Conservation (phyloP, 2,888 invertebrate genomes). For the Diadegma fenestrale region DNA sequence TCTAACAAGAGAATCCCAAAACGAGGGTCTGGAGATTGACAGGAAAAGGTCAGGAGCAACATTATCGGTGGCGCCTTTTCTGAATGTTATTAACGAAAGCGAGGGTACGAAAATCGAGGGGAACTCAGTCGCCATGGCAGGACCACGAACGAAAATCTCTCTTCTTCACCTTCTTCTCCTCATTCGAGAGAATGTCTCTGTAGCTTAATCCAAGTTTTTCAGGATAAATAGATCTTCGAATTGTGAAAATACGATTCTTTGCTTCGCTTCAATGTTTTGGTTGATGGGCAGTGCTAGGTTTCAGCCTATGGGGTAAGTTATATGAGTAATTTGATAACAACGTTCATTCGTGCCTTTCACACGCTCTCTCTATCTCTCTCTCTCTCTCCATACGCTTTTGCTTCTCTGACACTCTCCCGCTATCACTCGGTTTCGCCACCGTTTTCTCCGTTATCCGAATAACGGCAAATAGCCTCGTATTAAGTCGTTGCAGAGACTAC, state of each 20-base stretch:
- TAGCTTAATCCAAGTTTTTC: neutral
- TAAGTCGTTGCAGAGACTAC: constrained; percentile 66
- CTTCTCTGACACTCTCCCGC: neutral
- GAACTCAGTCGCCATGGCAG: constrained; percentile 26
- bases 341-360: too few species aligned
- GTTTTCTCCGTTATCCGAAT: constrained; percentile 38
- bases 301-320: constrained; percentile 23
- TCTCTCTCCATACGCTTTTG: neutral
- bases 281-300: neutral
- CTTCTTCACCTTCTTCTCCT: neutral
- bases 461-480: constrained; percentile 67
- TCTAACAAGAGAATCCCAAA: neutral
- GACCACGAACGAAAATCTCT: constrained; percentile 5
- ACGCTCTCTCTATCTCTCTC: too few species aligned
- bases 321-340: neutral
- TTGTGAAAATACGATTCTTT: neutral
- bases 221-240: neutral
- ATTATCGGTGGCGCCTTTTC: constrained; percentile 24
- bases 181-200: neutral
- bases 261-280: neutral
- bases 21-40: neutral
- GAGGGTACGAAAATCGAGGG: neutral
- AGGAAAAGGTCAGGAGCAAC: neutral
- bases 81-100: constrained; percentile 32
- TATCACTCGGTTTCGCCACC: constrained; percentile 8